These are phyloP conservation scores for Myrmecophaga tridactyla DNA, from an alignment of 2,113 vertebrate genomes.

Conservation along the genomic window DNA sequence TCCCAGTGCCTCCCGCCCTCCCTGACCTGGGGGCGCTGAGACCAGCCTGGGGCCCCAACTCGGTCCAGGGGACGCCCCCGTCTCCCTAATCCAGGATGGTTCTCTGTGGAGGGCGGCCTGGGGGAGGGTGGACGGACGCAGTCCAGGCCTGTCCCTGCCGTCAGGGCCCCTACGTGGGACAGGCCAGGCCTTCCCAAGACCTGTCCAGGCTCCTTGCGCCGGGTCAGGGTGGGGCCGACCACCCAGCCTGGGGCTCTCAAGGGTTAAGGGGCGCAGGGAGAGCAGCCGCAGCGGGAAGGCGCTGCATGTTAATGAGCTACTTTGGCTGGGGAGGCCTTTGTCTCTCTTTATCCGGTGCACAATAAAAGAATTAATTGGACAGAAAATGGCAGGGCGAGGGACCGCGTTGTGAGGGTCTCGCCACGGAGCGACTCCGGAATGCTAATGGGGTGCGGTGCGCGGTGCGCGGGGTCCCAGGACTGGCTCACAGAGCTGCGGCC, in stretches of 20 bases:
- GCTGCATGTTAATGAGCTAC: slow-evolving; percentile 99
- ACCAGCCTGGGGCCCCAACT: no score
- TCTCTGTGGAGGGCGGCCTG: no score
- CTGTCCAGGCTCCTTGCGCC: not conserved
- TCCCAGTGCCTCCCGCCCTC: no score
- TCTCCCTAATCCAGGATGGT: no score
- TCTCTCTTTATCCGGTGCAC: slow-evolving; percentile 96
- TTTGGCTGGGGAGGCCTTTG: slow-evolving; percentile 92
- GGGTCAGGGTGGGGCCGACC: accelerated
- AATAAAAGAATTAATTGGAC: slow-evolving; percentile 99
- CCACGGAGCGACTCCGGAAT: slow-evolving; percentile 84
- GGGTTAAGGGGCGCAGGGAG: slow-evolving; percentile 66
- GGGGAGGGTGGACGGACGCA: no score
- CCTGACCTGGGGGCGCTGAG: no score
- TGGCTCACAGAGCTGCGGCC: no score
- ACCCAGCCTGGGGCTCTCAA: not conserved
- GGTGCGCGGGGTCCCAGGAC: no score
- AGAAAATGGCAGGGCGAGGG: slow-evolving; percentile 98
- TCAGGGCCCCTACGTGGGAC: no score
- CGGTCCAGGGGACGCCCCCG: no score
- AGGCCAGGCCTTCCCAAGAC: no score
- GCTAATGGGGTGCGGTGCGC: slow-evolving; percentile 84
- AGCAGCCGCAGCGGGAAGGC: slow-evolving; percentile 86
- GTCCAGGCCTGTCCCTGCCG: no score
- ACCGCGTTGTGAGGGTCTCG: slow-evolving; percentile 95